Base-by-base conservation (phyloP, 1,140 invertebrate species). In the Pseudomyrmex flavicornis region DNA sequence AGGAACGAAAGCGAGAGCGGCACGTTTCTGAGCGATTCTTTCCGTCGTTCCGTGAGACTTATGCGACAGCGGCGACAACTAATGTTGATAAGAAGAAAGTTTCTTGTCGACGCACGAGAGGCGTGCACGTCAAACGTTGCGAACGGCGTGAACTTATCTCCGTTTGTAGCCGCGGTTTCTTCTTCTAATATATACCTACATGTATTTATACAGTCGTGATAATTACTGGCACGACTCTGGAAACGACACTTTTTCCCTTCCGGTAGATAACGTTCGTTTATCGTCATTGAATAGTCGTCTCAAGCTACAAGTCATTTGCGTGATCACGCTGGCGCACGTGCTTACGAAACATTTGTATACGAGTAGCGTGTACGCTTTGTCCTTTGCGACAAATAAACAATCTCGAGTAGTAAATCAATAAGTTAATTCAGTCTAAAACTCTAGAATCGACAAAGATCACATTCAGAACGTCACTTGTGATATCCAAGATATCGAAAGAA, bases 221-320 rank as follows among this genome's bases (percentile, higher is more conserved):
- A 8, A 13, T 20, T 22, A 54, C 35, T 52, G 1, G 17, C 10
- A 17, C 2, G n/a, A 13, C 35, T 26, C 48, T 8, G 10, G 2
- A 13, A 13, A 59, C 10, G 10, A 46, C 22, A 35, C 85, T 72
- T 59, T 35, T 50, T 3, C 56, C 7, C 74, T 75, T 75, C 13
- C 65, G 10, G 2, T 1, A 79, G 82, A 87, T 84, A 88, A 75
- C 63, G 26, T 46, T 69, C 35, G 26, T 20, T 69, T 22, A 46
- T 48, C 44, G 2, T 10, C 66, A 13, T 22, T 1, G 0, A 15
- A 68, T 20, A 17, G 4, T 52, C 10, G 17, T 22, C 10, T 35
- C 15, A 22, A 0, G 17, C 20, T 13, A 26, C 48, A 70, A 17
- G n/a, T 5, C 8, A 48, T 9, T 63, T 26, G 7, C 10, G 22